Percentiles rank a stretch among this genome's conserved stretches.
Evolutionary conservation across 2,113 vertebrate genomes (phyloP).

Genomic region (Taurulus bubalis): DNA sequence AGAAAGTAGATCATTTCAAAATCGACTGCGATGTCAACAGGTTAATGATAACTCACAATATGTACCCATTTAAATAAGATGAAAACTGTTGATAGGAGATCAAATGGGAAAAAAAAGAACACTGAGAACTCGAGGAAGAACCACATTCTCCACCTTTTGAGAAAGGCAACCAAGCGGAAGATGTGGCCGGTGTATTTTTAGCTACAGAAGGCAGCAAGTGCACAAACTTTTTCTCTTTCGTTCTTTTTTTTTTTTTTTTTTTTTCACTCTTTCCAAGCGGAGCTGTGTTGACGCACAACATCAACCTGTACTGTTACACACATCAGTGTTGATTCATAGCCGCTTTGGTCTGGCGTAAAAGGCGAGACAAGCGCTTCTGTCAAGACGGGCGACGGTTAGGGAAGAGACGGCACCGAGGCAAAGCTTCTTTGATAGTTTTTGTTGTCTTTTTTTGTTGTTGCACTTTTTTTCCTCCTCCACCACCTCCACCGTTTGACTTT

Average conservation of each 20-base stretch:
- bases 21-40: conserved; percentile 21
- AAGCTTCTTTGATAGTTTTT: conserved; percentile 72
- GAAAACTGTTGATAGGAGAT: conserved; percentile 44
- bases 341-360: conserved; percentile 76
- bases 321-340: conserved; percentile 68
- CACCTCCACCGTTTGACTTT: conserved; percentile 72
- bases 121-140: conserved; percentile 69
- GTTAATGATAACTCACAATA: conserved; percentile 27
- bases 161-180: conserved; percentile 60
- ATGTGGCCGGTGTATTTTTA: conserved; percentile 79
- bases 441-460: conserved; percentile 47
- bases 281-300: conserved; percentile 60
- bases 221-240: conserved; percentile 75
- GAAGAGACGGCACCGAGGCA: conserved; percentile 64
- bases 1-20: neutral
- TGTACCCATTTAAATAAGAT: neutral
- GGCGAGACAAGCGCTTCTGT: conserved; percentile 66
- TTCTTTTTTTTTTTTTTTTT: neutral
- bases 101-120: conserved; percentile 51
- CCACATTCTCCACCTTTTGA: conserved; percentile 54
- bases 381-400: conserved; percentile 72
- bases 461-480: conserved; percentile 10
- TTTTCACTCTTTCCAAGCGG: conserved; percentile 50
- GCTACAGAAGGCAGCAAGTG: conserved; percentile 67
- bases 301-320: conserved; percentile 70